A percentile compares a stretch with the other conserved stretches of the same genome.
Evolutionary conservation across 2,113 vertebrate genomes (phyloP).

Genomic region (Madoqua kirkii): DNA sequence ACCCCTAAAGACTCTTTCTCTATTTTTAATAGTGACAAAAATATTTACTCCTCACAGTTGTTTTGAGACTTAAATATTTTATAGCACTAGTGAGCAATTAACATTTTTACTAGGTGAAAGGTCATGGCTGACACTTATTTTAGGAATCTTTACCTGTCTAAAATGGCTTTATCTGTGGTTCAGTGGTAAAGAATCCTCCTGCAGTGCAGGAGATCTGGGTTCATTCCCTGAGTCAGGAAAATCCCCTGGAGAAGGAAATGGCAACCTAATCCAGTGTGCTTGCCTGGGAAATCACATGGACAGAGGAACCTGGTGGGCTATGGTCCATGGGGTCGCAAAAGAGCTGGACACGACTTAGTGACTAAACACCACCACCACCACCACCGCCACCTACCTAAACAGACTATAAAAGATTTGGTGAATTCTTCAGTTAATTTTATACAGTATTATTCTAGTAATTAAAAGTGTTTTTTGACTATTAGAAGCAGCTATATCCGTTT

Average conservation of each 20-base stretch:
- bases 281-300: background rate
- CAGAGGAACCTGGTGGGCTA: background rate
- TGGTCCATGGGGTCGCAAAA: fast-evolving
- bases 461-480: background rate
- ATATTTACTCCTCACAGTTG: background rate
- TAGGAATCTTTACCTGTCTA: background rate
- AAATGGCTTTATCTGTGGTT: background rate
- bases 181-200: background rate
- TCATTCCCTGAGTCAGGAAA: background rate
- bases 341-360: background rate
- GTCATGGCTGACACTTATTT: background rate
- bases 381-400: background rate
- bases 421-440: background rate
- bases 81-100: background rate
- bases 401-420: background rate
- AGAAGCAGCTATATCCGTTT: background rate
- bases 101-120: background rate
- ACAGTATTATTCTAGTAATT: background rate
- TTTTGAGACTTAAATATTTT: background rate
- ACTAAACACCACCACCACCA: background rate
- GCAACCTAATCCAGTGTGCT: background rate
- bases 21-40: background rate
- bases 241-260: background rate
- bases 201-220: background rate
- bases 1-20: background rate